Base-by-base conservation (phyloP, 2,797 vertebrate genomes). In the Platyrinchus mystaceus region DNA sequence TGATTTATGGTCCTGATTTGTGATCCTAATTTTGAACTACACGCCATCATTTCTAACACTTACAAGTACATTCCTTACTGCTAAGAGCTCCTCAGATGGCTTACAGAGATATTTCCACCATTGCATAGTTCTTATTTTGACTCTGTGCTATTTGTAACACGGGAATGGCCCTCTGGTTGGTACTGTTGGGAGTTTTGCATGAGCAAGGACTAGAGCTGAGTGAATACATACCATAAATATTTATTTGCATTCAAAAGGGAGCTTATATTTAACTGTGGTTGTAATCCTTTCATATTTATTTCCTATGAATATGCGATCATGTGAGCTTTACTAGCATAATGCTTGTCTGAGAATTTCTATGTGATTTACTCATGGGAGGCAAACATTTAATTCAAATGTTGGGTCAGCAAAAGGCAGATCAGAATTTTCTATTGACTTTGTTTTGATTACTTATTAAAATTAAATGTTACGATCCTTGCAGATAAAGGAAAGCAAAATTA, bases 221-320 rank as follows among this genome's bases (percentile, higher is more conserved):
- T 75, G 47, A 94, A 69, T 64, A 77, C 15, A 21, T 89, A 34
- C 24, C 12, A 52, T 79, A 80, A 93, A 64, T 71, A 93, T 32
- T 77, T 3, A 75, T 95, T 85, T 91, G 64, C 81, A 95, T 93
- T 80, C 78, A 39, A 85, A 93, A 89, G 46, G 26, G 50, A 85
- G 27, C 62, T 84, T 74, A 37, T 83, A 13, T 77, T 90, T 89
- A 92, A 55, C 81, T 83, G 78, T 60, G 71, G 78, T 7, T 84
- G 53, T 89, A 83, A 94, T 80, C 49, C 66, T 89, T 95, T 83
- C 73, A 44, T 93, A 75, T 85, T 95, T 95, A 55, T 92, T 94
- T 89, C 85, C 75, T 71, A 41, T 85, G 75, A 89, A 75, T 95
- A 68, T 58, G 60, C 1, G 7, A 92, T 71, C 74, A 74, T 62